Evolutionary conservation across 1,140 invertebrate species (phyloP).

Genomic region (Zeugodacus cucurbitae): DNA sequence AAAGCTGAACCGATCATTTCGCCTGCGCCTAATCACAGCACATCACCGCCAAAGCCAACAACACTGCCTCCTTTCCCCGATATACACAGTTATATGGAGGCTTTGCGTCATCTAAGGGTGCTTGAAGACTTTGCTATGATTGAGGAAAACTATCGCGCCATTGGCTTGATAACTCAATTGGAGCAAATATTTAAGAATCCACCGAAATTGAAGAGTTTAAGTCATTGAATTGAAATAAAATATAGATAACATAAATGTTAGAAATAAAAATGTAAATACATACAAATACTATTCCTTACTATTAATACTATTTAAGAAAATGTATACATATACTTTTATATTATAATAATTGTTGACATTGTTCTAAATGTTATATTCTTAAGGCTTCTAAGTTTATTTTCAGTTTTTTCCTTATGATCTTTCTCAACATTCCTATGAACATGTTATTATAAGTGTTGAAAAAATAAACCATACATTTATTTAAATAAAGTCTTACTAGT

Average conservation of each 20-base stretch:
- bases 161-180: slow-evolving; percentile 51
- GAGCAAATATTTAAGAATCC: slow-evolving; percentile 50
- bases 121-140: slow-evolving; percentile 56
- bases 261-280: too few relatives aligned
- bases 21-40: neutral
- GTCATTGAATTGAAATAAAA: neutral
- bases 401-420: too few relatives aligned
- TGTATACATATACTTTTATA: too few relatives aligned
- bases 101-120: slow-evolving; percentile 48
- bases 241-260: too few relatives aligned
- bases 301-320: too few relatives aligned
- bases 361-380: neutral
- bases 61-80: neutral
- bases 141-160: slow-evolving; percentile 54
- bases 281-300: too few relatives aligned
- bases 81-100: slow-evolving; percentile 45
- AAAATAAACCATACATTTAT: too few relatives aligned
- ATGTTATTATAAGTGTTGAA: too few relatives aligned
- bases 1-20: too few relatives aligned
- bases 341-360: neutral
- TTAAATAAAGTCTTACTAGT: too few relatives aligned
- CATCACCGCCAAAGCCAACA: neutral
- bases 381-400: too few relatives aligned
- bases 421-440: too few relatives aligned
- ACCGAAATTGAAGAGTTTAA: neutral